Conservation (phyloP, 2,888 invertebrate genomes). For the Liodrosophila aerea region DNA sequence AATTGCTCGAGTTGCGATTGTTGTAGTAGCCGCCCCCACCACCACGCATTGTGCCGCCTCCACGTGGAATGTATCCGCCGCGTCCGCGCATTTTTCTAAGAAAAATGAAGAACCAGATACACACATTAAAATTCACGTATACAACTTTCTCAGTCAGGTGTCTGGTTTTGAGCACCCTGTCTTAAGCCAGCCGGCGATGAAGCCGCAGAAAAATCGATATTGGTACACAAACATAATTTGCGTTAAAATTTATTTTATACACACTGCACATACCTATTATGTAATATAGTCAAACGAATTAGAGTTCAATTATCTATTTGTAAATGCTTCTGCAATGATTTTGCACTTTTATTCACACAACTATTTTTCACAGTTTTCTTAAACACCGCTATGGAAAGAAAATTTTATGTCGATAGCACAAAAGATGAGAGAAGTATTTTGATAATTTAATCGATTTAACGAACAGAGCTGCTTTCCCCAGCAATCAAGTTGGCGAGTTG, state of each 20-base stretch:
- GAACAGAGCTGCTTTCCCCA: too few species aligned
- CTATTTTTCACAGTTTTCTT: constrained; percentile 5
- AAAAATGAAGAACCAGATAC: constrained; percentile 1
- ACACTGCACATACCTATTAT: constrained; percentile 22
- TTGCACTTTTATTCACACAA: constrained; percentile 16
- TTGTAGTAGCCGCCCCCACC: constrained; percentile 74
- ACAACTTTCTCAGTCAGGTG: background rate
- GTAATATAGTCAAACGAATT: background rate
- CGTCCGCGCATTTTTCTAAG: constrained; percentile 75
- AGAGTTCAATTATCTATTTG: background rate
- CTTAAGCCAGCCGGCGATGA: constrained; percentile 27
- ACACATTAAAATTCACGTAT: background rate
- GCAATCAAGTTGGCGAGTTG: too few species aligned
- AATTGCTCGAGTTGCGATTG: constrained; percentile 70
- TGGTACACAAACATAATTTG: constrained; percentile 1
- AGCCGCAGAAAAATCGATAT: constrained; percentile 42
- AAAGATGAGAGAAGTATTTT: too few species aligned
- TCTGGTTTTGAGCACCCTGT: constrained; percentile 29
- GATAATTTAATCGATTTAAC: too few species aligned
- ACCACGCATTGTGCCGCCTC: constrained; percentile 70
- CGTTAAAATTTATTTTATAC: background rate
- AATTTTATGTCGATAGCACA: too few species aligned
- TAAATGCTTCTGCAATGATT: constrained; percentile 7
- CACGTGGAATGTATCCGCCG: constrained; percentile 74
- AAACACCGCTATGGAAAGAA: too few species aligned